Percentiles rank a stretch among this genome's conserved stretches.
phyloP scores from a whole-genome alignment of 2,888 invertebrate genomes.

The Watsonalla binaria region DNA sequence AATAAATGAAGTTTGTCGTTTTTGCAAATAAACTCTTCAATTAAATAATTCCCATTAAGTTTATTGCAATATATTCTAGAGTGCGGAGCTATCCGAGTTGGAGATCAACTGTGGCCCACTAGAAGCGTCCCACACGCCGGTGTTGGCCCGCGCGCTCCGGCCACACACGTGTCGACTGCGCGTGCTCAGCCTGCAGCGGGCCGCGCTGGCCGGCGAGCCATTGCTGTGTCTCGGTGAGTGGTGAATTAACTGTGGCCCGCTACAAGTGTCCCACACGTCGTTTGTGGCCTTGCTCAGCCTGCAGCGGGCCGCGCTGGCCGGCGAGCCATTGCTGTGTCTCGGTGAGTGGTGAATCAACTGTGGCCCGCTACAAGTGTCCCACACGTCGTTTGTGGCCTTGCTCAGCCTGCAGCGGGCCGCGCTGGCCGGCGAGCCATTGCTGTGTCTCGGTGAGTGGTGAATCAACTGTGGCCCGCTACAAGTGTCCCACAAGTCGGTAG shows the following conservation, averaged over 20 bases:
- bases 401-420: slow-evolving; percentile 88
- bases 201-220: slow-evolving; percentile 85
- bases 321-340: slow-evolving; percentile 85
- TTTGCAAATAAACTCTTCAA: too few species aligned
- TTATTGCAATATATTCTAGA: slow-evolving; percentile 73
- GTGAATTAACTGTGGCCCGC: slow-evolving; percentile 75
- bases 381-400: slow-evolving; percentile 84
- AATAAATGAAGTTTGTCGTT: too few species aligned
- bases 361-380: slow-evolving; percentile 81
- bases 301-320: slow-evolving; percentile 86
- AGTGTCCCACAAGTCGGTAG: slow-evolving; percentile 83
- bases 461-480: slow-evolving; percentile 79
- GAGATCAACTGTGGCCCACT: slow-evolving; percentile 81
- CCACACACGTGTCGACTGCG: slow-evolving; percentile 82
- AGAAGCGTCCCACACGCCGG: slow-evolving; percentile 84
- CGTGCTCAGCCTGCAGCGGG: slow-evolving; percentile 87
- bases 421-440: slow-evolving; percentile 85
- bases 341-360: slow-evolving; percentile 82
- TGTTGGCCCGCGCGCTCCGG: slow-evolving; percentile 85
- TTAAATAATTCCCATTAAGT: too few species aligned
- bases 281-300: slow-evolving; percentile 87
- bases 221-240: slow-evolving; percentile 85
- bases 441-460: slow-evolving; percentile 86
- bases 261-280: slow-evolving; percentile 84
- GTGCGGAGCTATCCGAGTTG: slow-evolving; percentile 82